phyloP scores from a whole-genome alignment of 2,797 vertebrate species.

The Petrocephalus schoutedeni region DNA sequence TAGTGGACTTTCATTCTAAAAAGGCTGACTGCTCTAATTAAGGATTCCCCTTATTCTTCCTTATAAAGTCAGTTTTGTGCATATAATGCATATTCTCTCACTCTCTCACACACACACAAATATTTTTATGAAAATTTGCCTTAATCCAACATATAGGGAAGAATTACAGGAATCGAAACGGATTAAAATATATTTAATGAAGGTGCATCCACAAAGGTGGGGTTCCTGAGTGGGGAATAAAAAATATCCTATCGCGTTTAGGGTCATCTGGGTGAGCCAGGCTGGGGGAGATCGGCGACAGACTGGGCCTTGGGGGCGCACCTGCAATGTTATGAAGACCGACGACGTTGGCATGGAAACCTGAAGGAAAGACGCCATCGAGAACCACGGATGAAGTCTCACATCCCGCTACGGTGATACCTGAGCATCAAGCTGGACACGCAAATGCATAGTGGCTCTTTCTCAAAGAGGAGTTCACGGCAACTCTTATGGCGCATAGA shows the following conservation, averaged over 20 bases:
- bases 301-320: background rate
- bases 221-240: background rate
- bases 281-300: background rate
- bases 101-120: background rate
- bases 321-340: background rate
- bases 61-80: background rate
- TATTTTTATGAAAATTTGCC: background rate
- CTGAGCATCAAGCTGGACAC: background rate
- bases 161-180: background rate
- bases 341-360: background rate
- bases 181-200: background rate
- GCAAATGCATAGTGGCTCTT: background rate
- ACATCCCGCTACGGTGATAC: background rate
- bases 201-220: background rate
- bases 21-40: constrained; percentile 7
- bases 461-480: background rate
- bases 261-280: background rate
- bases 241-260: background rate
- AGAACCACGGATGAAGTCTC: background rate
- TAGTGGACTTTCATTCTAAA: background rate
- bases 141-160: background rate
- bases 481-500: background rate
- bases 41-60: background rate
- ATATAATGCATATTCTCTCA: background rate
- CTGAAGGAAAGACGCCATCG: background rate